phyloP scores from a whole-genome alignment of 2,113 vertebrate genomes.

The Oryzias curvinotus region DNA sequence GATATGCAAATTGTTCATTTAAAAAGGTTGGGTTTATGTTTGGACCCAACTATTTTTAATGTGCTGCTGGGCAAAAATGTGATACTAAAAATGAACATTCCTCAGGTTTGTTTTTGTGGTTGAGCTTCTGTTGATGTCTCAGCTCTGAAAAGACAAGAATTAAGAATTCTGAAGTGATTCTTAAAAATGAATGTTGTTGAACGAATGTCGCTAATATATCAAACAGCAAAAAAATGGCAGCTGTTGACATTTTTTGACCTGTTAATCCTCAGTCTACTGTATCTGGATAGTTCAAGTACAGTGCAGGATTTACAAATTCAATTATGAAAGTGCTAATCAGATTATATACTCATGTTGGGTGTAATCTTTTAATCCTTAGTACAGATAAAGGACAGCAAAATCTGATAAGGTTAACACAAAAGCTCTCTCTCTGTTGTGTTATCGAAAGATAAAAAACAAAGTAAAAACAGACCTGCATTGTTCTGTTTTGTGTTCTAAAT shows the following conservation, averaged over 20 bases:
- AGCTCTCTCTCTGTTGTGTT: constrained; percentile 27
- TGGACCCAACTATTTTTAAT: too few species aligned
- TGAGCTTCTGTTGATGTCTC: too few species aligned
- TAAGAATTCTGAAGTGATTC: too few species aligned
- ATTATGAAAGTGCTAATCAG: constrained; percentile 52
- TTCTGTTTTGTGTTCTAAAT: neutral
- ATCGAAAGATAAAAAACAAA: constrained; percentile 43
- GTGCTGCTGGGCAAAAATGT: too few species aligned
- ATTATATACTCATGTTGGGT: constrained; percentile 43
- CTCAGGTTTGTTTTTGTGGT: too few species aligned
- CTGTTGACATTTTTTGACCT: neutral
- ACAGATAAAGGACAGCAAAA: constrained; percentile 40
- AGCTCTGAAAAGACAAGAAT: too few species aligned
- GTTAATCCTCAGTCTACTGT: neutral
- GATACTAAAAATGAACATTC: too few species aligned
- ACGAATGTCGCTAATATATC: neutral
- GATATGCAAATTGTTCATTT: too few species aligned
- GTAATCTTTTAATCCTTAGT: constrained; percentile 64
- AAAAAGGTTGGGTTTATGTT: too few species aligned
- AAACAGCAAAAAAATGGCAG: neutral
- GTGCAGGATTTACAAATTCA: constrained; percentile 24
- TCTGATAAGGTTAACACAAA: constrained; percentile 43
- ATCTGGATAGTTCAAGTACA: constrained; percentile 13
- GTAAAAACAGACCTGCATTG: neutral
- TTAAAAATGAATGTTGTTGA: too few species aligned